Evolutionary conservation across 2,888 invertebrate genomes (phyloP).

Genomic region (Drosophila imparisetae): DNA sequence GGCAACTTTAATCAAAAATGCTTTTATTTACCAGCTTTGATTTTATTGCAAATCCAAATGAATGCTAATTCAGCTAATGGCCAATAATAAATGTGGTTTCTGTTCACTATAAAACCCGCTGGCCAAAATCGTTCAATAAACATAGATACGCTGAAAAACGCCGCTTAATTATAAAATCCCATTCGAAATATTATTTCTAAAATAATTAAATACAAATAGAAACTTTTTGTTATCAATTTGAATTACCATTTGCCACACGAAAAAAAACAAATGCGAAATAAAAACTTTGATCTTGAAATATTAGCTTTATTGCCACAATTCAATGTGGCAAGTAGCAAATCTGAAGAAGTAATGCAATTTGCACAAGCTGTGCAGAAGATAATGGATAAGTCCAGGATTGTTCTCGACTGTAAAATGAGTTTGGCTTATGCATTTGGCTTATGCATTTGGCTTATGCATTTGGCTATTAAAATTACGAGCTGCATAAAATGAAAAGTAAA

Average conservation of each 20-base stretch:
- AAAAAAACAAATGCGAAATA: background rate
- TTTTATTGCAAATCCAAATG: background rate
- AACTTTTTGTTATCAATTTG: background rate
- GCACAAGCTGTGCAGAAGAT: background rate
- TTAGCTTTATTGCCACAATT: background rate
- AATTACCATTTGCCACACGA: background rate
- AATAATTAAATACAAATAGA: background rate
- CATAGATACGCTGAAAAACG: background rate
- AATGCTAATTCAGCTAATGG: constrained; percentile 15
- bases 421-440: background rate
- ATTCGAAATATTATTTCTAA: background rate
- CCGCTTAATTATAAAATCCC: background rate
- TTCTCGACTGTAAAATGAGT: background rate
- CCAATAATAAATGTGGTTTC: constrained; percentile 1
- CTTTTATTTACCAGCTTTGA: constrained; percentile 4
- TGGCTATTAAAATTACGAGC: background rate
- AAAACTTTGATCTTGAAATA: too few species aligned
- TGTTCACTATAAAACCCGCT: background rate
- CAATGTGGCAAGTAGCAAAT: background rate
- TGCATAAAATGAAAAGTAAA: background rate
- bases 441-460: background rate
- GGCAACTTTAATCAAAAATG: constrained; percentile 7
- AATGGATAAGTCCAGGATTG: background rate
- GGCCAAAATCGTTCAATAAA: background rate
- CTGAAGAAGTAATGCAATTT: background rate